phyloP scores from a whole-genome alignment of 2,113 vertebrate species.

The Rhodinocichla rosea region DNA sequence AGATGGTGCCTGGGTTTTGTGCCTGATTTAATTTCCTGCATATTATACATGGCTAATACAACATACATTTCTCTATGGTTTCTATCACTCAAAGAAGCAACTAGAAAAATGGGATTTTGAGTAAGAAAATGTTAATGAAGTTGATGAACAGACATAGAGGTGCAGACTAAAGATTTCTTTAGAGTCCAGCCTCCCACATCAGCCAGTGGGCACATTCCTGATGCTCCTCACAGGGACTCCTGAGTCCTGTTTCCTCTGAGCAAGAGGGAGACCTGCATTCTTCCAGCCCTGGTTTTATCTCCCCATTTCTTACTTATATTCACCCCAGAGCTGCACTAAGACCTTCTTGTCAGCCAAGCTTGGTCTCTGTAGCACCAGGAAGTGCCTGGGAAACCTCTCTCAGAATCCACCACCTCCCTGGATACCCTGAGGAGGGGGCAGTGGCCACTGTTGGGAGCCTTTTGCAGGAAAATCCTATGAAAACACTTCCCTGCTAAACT shows the following conservation, averaged over 20 bases:
- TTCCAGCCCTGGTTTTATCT: neutral
- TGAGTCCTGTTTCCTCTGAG: neutral
- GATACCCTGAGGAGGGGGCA: neutral
- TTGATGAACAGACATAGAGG: neutral
- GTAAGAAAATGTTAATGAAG: neutral
- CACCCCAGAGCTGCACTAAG: neutral
- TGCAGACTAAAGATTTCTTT: neutral
- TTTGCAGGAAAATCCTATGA: neutral
- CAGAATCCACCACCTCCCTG: neutral
- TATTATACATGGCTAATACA: neutral
- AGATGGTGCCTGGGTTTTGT: neutral
- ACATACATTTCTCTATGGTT: neutral
- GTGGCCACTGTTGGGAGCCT: neutral
- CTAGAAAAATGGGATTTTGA: neutral
- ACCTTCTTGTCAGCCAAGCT: neutral
- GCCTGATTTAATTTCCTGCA: neutral
- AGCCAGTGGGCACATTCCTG: neutral
- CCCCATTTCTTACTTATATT: neutral
- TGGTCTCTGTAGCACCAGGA: rapidly evolving
- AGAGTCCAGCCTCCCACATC: neutral
- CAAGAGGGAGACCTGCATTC: neutral
- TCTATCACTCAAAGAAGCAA: neutral
- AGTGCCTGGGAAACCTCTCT: neutral
- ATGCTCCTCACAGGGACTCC: neutral
- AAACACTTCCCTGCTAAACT: neutral